Conservation (phyloP, 2,888 invertebrate species). For the Philopedon plagiatum region DNA sequence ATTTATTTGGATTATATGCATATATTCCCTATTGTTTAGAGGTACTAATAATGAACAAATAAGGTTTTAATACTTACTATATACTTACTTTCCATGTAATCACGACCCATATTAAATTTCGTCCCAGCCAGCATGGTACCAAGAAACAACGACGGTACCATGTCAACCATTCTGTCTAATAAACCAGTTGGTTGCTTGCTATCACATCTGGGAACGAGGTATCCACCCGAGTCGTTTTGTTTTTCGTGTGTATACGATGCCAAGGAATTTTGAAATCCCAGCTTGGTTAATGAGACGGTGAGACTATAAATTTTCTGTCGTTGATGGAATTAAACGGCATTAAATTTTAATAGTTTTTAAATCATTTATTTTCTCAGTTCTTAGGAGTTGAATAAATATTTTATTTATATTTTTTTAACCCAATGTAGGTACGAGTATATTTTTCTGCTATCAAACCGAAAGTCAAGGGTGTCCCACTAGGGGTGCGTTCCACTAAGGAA, state of each 20-base stretch:
- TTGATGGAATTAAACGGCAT: background rate
- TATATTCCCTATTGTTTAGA: too few species aligned
- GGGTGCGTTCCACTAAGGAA: too few species aligned
- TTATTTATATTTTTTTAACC: too few species aligned
- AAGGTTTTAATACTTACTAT: too few species aligned
- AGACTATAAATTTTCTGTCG: conserved; percentile 1
- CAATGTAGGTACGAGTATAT: too few species aligned
- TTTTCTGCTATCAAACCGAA: too few species aligned
- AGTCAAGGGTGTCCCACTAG: too few species aligned
- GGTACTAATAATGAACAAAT: too few species aligned
- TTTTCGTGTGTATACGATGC: conserved; percentile 20
- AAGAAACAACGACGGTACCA: conserved; percentile 15
- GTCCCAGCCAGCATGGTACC: conserved; percentile 21
- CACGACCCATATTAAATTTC: conserved; percentile 19
- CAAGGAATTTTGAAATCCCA: conserved; percentile 11
- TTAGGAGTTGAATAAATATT: too few species aligned
- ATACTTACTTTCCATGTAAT: background rate
- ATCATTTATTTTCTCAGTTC: background rate
- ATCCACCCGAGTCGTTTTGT: conserved; percentile 13
- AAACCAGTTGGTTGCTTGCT: conserved; percentile 19
- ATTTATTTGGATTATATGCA: too few species aligned
- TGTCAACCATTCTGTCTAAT: conserved; percentile 24
- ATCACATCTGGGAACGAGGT: conserved; percentile 21
- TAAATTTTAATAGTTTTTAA: conserved; percentile 7
- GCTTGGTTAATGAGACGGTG: conserved; percentile 3